Evolutionary conservation across 2,888 invertebrate genomes (phyloP), one percentile per base, ranked within the genome.

Genomic region (Rhimphoctona megacephalus): DNA sequence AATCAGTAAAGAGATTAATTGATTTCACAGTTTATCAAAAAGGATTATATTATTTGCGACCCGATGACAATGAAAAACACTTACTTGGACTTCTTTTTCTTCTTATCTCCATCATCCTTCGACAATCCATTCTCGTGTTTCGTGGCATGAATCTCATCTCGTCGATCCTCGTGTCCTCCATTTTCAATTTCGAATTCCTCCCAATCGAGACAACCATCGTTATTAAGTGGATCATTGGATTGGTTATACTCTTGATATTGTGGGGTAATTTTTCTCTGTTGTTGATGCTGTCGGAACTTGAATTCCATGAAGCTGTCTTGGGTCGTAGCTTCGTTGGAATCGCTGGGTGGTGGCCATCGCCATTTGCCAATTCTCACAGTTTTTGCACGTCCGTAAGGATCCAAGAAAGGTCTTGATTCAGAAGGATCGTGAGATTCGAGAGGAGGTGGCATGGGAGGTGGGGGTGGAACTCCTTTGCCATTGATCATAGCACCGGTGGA

Each of bases 361-460:
- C 98, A 98, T 94, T 98, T 98, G 1, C 98, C 99, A 80, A 99
- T 99, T 46, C 99, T 95, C 0, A 99, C 98, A 0, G 99, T 99
- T 93, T 99, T 98, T 0, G 99, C 99, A 39, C 99, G 95, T 0
- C 98, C 98, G 91, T 98, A 98, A 0, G 98, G 98, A 94, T 98
- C 98, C 90, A 98, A 95, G 92, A 98, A 98, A 0, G 97, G 98
- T 11, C 98, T 95, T 0, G 96, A 96, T 92, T 97, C 98, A 0
- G 97, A 97, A 0, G 97, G 98, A 92, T 98, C 98, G 81, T 96
- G 96, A 72, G 96, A 96, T 90, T 97, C 97, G 6, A 97, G 95
- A 54, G 98, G 98, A 2, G 98, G 98, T 0, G 98, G 98, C 97
- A 98, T 97, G 2, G 98, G 98, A 0, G 98, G 98, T 0, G 98